Base-by-base conservation (phyloP, 2,113 vertebrate species). In the Procavia capensis region DNA sequence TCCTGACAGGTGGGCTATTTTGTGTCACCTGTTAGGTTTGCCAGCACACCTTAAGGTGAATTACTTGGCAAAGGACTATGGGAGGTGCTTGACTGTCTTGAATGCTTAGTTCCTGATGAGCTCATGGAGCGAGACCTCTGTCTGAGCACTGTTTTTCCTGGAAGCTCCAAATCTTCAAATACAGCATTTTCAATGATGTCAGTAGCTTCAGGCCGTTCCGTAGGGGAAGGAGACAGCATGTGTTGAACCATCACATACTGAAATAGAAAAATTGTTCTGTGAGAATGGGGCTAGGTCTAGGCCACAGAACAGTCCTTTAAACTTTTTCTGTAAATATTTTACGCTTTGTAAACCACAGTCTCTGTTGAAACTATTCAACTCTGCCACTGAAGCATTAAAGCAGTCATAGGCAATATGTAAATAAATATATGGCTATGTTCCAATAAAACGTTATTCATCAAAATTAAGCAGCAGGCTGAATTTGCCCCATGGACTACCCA, bases 91-190 rank as follows among this genome's bases (percentile, higher is more conserved):
- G 98, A 96, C 97, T 99, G 99, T 94, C 99, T 99, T 0, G 98
- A 97, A 20, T 99, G 99, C 3, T 99, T 99, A 10, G 99, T 98
- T 93, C 99, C 99, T 6, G 99, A 99, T 25, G 99, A 98, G 93
- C 99, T 99, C 98, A 99, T 98, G 72, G 99, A 99, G 96, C 99
- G 99, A 66, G 99, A 99, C 85, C 99, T 98, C 98, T 99, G 99
- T 94, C 99, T 98, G 80, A 99, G 93, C 64, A 99, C 98, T 36
- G 98, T 98, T 84, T 99, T 99, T 91, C 98, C 98, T 2, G 99
- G 99, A 74, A 99, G 95, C 97, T 99, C 99, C 96, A 99, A 97
- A 93, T 99, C 99, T 97, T 99, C 99, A 98, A 99, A 99, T 25
- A 99, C 97, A 25, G 99, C 97, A 0, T 98, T 99, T 97, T 99